phyloP scores from a whole-genome alignment of 2,888 invertebrate species.

The Drosophila quasianomalipes region DNA sequence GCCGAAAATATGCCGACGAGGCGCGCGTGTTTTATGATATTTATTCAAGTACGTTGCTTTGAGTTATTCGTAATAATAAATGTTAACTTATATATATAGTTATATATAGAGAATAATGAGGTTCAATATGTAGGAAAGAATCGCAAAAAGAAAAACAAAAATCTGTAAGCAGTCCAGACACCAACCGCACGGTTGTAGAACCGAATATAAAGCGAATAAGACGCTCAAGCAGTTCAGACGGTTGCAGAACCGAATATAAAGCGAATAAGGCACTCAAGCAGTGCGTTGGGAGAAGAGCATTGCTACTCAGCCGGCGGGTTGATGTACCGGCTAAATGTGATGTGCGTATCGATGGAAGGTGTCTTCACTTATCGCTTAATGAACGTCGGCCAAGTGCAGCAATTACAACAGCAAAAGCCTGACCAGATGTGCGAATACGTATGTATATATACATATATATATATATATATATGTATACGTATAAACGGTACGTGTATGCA shows the following conservation, averaged over 20 bases:
- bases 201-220: not conserved
- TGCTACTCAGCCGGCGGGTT: not conserved
- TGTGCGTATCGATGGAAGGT: constrained; percentile 1
- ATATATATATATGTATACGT: not conserved
- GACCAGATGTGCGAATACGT: constrained; percentile 10
- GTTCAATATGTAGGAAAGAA: not conserved
- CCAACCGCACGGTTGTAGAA: not conserved
- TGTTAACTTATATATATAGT: no score
- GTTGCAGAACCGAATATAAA: not conserved
- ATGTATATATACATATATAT: not conserved
- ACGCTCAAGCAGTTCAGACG: not conserved
- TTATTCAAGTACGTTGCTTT: no score
- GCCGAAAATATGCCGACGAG: no score
- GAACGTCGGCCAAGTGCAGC: constrained; percentile 28
- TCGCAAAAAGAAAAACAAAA: not conserved
- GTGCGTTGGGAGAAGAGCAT: not conserved
- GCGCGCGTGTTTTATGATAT: no score
- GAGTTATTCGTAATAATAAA: no score
- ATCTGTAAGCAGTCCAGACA: not conserved
- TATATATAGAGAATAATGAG: not conserved
- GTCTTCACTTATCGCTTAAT: constrained; percentile 10
- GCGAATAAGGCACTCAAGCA: not conserved
- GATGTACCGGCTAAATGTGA: not conserved
- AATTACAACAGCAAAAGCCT: constrained; percentile 51
- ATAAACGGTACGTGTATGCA: not conserved